Evolutionary conservation across 1,140 invertebrate species (phyloP).

Genomic region (Uloborus diversus): DNA sequence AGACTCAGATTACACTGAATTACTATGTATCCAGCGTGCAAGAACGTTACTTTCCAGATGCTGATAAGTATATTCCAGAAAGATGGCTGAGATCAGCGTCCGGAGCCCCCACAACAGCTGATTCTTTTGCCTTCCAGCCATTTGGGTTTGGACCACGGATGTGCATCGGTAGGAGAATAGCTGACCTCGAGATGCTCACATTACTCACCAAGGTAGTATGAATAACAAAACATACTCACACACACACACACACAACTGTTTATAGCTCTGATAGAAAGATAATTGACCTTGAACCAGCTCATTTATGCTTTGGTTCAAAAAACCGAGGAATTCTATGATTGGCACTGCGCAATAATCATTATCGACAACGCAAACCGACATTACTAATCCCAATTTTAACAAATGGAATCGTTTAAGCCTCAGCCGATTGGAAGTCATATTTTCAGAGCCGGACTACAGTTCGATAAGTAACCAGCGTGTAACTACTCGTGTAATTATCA

Average conservation of each 20-base stretch:
- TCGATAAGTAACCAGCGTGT: no score
- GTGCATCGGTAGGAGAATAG: slow-evolving; percentile 66
- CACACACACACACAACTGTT: no score
- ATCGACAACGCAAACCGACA: background rate
- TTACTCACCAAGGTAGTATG: slow-evolving; percentile 36
- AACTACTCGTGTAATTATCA: no score
- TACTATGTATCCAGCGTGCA: slow-evolving; percentile 41
- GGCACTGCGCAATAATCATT: no score
- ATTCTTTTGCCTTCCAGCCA: slow-evolving; percentile 68
- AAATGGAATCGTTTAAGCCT: no score
- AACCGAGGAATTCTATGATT: no score
- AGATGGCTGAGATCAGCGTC: slow-evolving; percentile 32
- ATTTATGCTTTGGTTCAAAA: background rate
- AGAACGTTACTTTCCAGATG: slow-evolving; percentile 64
- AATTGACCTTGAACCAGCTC: background rate
- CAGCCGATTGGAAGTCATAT: background rate
- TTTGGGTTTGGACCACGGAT: slow-evolving; percentile 73
- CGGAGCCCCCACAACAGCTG: background rate
- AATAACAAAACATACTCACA: no score
- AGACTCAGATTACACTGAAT: slow-evolving; percentile 66
- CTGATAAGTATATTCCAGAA: slow-evolving; percentile 65
- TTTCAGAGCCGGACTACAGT: no score
- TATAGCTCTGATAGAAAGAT: no score
- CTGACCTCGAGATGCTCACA: slow-evolving; percentile 52
- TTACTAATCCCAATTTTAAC: no score